A percentile compares a stretch with the other conserved stretches of the same genome.
These are phyloP conservation scores for Salvator merianae DNA, from an alignment of 2,113 vertebrate species.

Conservation along the genomic window DNA sequence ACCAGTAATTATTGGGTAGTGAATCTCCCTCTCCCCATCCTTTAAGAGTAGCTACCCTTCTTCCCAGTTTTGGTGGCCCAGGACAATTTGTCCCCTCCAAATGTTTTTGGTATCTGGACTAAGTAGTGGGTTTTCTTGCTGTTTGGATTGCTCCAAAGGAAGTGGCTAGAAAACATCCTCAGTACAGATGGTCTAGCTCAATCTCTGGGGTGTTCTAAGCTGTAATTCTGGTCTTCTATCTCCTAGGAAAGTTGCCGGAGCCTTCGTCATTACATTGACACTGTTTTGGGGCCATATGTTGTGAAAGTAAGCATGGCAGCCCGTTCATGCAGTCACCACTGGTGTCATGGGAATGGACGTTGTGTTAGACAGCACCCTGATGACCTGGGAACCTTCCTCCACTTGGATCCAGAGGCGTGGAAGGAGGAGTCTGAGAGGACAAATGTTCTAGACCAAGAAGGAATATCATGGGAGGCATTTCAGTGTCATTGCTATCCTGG, in stretches of 20 bases:
- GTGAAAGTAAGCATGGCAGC: conserved; percentile 72
- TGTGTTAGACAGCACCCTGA: conserved; percentile 71
- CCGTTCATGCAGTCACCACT: conserved; percentile 72
- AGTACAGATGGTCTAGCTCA: not conserved
- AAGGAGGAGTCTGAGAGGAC: not conserved
- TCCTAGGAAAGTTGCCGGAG: conserved; percentile 78
- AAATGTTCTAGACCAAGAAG: not conserved
- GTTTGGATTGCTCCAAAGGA: not conserved
- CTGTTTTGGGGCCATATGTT: conserved; percentile 82
- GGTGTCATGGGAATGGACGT: conserved; percentile 80
- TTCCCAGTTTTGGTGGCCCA: not conserved
- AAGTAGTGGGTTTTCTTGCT: accelerated
- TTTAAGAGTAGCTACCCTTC: too few relatives aligned
- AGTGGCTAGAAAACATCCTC: not conserved
- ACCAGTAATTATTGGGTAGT: not conserved
- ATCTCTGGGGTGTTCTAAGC: not conserved
- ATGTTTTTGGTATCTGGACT: not conserved
- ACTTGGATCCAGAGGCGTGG: conserved; percentile 36
- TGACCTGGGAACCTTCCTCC: conserved; percentile 61
- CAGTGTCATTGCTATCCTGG: conserved; percentile 82
- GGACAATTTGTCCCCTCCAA: not conserved
- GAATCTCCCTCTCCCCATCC: too few relatives aligned
- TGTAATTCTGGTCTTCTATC: conserved; percentile 1
- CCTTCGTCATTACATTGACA: conserved; percentile 79
- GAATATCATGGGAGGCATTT: conserved; percentile 59